Percentiles rank a stretch among this genome's conserved stretches.
Conservation (phyloP, 2,888 invertebrate species). For the Euplagia quadripunctaria region DNA sequence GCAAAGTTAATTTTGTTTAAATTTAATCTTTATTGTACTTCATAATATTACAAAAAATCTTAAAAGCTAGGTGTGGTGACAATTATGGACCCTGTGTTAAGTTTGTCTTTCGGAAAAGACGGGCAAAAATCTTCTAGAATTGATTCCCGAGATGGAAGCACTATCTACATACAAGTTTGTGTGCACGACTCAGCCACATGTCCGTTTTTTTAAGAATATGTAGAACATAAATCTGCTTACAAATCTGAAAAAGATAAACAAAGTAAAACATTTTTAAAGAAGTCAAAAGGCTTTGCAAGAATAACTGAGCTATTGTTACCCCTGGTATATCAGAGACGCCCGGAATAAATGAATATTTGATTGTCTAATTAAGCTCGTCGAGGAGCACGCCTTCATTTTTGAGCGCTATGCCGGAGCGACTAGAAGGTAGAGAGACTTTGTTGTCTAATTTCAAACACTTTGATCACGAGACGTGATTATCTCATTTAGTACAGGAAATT, state of each 20-base stretch:
- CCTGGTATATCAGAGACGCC: constrained; percentile 60
- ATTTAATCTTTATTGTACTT: too few species aligned
- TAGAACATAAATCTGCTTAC: not conserved
- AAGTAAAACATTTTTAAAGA: constrained; percentile 27
- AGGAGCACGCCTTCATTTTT: constrained; percentile 57
- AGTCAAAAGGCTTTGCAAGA: constrained; percentile 33
- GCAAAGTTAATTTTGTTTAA: too few species aligned
- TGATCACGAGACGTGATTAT: constrained; percentile 17
- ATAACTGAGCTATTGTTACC: constrained; percentile 48
- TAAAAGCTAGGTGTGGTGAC: too few species aligned
- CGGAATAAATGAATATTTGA: constrained; percentile 83
- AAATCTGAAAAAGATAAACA: constrained; percentile 9
- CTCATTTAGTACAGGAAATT: not conserved
- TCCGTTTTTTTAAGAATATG: not conserved
- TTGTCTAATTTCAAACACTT: constrained; percentile 33
- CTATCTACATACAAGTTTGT: too few species aligned
- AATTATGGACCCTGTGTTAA: too few species aligned
- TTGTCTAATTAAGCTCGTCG: constrained; percentile 76
- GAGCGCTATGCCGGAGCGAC: constrained; percentile 16
- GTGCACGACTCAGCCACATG: too few species aligned
- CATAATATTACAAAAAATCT: too few species aligned
- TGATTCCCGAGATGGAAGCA: too few species aligned
- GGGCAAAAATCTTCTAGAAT: too few species aligned
- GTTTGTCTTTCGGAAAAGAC: too few species aligned
- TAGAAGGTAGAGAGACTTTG: constrained; percentile 38